These are phyloP conservation scores for Hypomecis atomaria DNA, from an alignment of 2,888 invertebrate genomes.

Conservation along the genomic window DNA sequence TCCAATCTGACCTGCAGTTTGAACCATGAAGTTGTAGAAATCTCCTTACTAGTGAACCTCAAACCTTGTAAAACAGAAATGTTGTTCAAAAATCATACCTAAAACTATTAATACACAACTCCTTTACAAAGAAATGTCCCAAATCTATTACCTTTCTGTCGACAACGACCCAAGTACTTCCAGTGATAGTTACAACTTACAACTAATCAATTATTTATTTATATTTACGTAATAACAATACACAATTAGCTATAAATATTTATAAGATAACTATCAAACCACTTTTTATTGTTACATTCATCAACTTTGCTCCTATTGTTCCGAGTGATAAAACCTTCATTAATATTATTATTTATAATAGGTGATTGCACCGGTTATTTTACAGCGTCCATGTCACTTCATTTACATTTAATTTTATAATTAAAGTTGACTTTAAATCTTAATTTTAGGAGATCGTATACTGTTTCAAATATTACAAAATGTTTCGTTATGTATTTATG, in stretches of 20 bases:
- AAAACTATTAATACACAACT: conserved; percentile 69
- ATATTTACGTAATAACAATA: conserved; percentile 85
- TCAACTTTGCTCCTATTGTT: conserved; percentile 72
- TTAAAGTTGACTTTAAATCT: conserved; percentile 84
- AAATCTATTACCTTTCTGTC: conserved; percentile 63
- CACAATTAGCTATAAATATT: conserved; percentile 85
- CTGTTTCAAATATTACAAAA: conserved; percentile 85
- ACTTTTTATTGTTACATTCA: conserved; percentile 79
- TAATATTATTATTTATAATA: conserved; percentile 59
- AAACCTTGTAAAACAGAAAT: conserved; percentile 51
- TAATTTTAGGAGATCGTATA: conserved; percentile 85
- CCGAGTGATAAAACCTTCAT: conserved; percentile 66
- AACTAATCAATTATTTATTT: conserved; percentile 84
- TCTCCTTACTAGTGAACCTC: conserved; percentile 21
- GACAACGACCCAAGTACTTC: conserved; percentile 74
- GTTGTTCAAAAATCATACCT: conserved; percentile 57
- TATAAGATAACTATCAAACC: conserved; percentile 84
- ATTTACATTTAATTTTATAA: conserved; percentile 74
- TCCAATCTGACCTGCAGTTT: conserved; percentile 24
- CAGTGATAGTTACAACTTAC: conserved; percentile 81
- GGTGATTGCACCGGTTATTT: conserved; percentile 71
- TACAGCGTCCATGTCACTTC: conserved; percentile 78
- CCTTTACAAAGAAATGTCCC: conserved; percentile 69
- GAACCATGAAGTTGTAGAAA: neutral
- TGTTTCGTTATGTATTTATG: conserved; percentile 73